A percentile compares a stretch with the other conserved stretches of the same genome.
Conservation (phyloP, 1,140 invertebrate genomes). For the Trissolcus basalis region DNA sequence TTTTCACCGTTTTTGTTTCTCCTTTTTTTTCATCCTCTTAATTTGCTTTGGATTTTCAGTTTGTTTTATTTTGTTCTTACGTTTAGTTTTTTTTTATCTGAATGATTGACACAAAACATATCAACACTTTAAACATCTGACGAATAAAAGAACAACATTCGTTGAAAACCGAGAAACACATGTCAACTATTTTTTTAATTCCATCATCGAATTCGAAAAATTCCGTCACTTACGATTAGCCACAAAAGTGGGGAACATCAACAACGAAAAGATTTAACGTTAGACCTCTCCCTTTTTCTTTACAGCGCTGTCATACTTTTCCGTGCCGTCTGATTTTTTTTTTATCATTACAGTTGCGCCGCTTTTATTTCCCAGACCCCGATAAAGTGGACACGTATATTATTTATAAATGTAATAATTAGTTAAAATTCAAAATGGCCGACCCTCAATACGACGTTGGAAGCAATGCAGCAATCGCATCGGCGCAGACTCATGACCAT, state of each 20-base stretch:
- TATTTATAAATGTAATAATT: constrained; percentile 44
- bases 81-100: constrained; percentile 21
- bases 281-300: constrained; percentile 16
- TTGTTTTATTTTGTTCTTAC: constrained; percentile 9
- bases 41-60: too few species aligned
- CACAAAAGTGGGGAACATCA: constrained; percentile 56
- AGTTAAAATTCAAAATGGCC: constrained; percentile 48
- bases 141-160: constrained; percentile 53
- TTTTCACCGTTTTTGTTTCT: constrained; percentile 2
- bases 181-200: constrained; percentile 26
- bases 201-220: constrained; percentile 22
- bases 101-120: constrained; percentile 57
- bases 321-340: too few species aligned
- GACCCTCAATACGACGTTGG: constrained; percentile 36
- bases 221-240: constrained; percentile 44
- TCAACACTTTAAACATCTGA: constrained; percentile 51
- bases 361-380: not conserved
- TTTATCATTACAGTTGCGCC: too few species aligned
- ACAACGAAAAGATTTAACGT: constrained; percentile 54
- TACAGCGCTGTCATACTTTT: too few species aligned
- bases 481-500: constrained; percentile 43
- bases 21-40: too few species aligned
- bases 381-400: constrained; percentile 1
- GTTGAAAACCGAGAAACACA: constrained; percentile 50
- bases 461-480: constrained; percentile 52